A percentile compares a stretch with the other conserved stretches of the same genome.
phyloP scores from a whole-genome alignment of 2,113 vertebrate genomes.

The Crotalus horridus region DNA sequence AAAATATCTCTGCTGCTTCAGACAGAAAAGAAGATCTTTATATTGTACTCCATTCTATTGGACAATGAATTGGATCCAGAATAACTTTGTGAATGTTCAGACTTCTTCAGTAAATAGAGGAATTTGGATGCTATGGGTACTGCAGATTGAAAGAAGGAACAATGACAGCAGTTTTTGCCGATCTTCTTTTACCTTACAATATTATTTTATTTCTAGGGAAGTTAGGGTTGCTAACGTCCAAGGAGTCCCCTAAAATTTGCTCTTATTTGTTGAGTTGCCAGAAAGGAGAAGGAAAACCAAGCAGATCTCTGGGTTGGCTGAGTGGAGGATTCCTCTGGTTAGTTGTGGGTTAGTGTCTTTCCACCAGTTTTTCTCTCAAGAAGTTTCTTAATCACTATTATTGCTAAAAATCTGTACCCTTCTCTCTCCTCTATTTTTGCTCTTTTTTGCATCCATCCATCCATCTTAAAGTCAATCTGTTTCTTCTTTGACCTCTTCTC shows the following conservation, averaged over 20 bases:
- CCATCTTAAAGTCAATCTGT: background rate
- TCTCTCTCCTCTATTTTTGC: background rate
- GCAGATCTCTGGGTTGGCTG: background rate
- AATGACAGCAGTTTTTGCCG: background rate
- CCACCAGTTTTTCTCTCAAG: background rate
- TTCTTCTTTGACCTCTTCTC: background rate
- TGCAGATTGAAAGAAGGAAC: background rate
- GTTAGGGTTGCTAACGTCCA: background rate
- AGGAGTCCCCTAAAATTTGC: background rate
- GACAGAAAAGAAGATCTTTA: conserved; percentile 6
- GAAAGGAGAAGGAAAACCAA: background rate
- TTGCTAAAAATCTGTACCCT: background rate
- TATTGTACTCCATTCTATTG: background rate
- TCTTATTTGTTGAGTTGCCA: background rate
- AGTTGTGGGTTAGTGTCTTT: background rate
- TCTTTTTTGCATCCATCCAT: background rate
- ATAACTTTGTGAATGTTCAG: background rate
- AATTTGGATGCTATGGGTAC: background rate
- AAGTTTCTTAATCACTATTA: background rate
- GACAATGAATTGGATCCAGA: background rate
- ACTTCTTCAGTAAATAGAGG: background rate
- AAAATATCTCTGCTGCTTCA: background rate
- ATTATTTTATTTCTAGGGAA: background rate
- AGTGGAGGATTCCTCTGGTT: background rate
- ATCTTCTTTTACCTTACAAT: background rate